phyloP scores from a whole-genome alignment of 2,113 vertebrate genomes.

The Gambusia holbrooki region DNA sequence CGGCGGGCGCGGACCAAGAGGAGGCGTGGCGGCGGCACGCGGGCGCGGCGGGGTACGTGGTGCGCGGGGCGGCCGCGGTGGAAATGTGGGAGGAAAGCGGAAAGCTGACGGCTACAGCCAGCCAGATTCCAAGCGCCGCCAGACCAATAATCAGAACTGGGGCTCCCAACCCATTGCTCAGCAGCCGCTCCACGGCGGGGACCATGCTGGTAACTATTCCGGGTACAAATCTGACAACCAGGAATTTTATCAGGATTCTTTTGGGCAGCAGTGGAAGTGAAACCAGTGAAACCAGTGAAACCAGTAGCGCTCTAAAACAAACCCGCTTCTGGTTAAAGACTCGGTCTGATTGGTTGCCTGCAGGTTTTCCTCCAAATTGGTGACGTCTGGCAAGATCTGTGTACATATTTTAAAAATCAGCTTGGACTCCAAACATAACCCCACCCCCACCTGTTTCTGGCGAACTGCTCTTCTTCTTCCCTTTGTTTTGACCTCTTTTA shows the following conservation, averaged over 20 bases:
- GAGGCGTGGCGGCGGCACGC: slow-evolving; percentile 93
- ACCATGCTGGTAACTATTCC: slow-evolving; percentile 97
- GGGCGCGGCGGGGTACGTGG: slow-evolving; percentile 99
- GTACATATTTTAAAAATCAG: slow-evolving; percentile 97
- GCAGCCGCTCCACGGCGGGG: slow-evolving; percentile 98
- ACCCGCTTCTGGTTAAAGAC: slow-evolving; percentile 84
- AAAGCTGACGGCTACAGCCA: slow-evolving; percentile 99
- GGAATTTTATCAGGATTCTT: slow-evolving; percentile 99
- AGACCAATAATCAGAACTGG: slow-evolving; percentile 99
- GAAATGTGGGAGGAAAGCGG: slow-evolving; percentile 99
- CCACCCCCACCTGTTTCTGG: slow-evolving; percentile 93
- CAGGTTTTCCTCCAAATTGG: slow-evolving; percentile 80
- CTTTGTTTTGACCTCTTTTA: slow-evolving; percentile 74
- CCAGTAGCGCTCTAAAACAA: slow-evolving; percentile 82
- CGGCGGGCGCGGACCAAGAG: slow-evolving; percentile 92
- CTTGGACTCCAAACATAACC: slow-evolving; percentile 90
- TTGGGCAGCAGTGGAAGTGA: slow-evolving; percentile 98
- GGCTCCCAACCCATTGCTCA: slow-evolving; percentile 99
- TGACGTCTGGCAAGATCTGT: slow-evolving; percentile 93
- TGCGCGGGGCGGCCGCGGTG: slow-evolving; percentile 98
- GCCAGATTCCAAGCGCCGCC: slow-evolving; percentile 99
- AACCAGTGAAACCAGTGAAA: slow-evolving; percentile 73
- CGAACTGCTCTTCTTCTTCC: slow-evolving; percentile 89
- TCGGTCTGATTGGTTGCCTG: slow-evolving; percentile 90
- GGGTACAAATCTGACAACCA: slow-evolving; percentile 99